A percentile compares a stretch with the other conserved stretches of the same genome.
Conservation (phyloP, 1,140 invertebrate species). For the Pseudomyrmex dendroicus region DNA sequence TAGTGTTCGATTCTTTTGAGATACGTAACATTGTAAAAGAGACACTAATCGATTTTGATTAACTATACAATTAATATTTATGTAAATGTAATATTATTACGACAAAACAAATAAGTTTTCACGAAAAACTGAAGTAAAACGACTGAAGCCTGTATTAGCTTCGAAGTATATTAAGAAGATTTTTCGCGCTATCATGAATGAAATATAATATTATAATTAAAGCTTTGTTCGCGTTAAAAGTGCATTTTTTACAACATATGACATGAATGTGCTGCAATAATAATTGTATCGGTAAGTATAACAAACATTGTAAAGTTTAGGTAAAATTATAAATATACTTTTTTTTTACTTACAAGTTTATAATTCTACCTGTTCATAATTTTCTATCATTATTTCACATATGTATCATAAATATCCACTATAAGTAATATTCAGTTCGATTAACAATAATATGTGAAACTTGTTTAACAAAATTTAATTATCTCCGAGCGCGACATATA, state of each 20-base stretch:
- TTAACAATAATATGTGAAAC: conserved; percentile 14
- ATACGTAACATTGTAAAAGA: no score
- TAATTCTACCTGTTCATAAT: not conserved
- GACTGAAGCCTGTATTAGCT: no score
- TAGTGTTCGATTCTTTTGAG: no score
- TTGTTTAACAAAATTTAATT: conserved; percentile 5
- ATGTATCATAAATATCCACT: conserved; percentile 8
- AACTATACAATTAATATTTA: no score
- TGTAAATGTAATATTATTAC: no score
- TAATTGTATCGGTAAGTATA: not conserved
- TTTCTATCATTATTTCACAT: not conserved
- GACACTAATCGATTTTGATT: no score
- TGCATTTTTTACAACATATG: conserved; percentile 3
- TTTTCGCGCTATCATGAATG: conserved; percentile 1
- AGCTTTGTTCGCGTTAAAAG: not conserved
- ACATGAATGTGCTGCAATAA: not conserved
- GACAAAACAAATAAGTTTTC: no score
- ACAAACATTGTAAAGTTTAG: conserved; percentile 23
- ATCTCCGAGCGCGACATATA: not conserved
- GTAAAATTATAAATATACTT: conserved; percentile 39
- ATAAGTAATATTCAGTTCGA: conserved; percentile 1
- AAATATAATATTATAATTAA: not conserved
- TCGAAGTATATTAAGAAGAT: not conserved
- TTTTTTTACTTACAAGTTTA: not conserved
- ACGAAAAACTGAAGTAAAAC: no score